A percentile compares a stretch with the other conserved stretches of the same genome.
These are phyloP conservation scores for Sycophila texana DNA, from an alignment of 2,888 invertebrate species.

Conservation along the genomic window DNA sequence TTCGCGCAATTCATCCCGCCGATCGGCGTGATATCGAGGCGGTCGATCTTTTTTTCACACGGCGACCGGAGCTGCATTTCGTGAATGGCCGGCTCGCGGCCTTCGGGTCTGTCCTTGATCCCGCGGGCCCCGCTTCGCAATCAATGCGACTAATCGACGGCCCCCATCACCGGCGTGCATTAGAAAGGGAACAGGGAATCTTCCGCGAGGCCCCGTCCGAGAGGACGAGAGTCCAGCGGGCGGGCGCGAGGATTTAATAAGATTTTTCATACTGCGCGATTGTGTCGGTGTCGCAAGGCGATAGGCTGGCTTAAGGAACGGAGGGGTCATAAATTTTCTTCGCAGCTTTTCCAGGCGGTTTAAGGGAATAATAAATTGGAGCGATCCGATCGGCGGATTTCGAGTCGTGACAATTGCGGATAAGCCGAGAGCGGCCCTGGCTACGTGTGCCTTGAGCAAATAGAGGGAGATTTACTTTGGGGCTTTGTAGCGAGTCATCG, in stretches of 20 bases:
- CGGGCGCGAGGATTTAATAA: background rate
- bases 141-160: background rate
- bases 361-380: background rate
- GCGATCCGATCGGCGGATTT: background rate
- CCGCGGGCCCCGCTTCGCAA: background rate
- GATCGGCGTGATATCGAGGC: no score
- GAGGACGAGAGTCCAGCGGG: no score
- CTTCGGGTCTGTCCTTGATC: conserved; percentile 38
- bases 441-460: background rate
- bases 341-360: background rate
- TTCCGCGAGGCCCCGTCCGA: background rate
- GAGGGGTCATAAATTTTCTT: background rate
- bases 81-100: conserved; percentile 9
- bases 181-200: conserved; percentile 24
- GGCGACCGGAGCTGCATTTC: background rate
- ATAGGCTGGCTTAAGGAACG: background rate
- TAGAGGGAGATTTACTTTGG: background rate
- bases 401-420: background rate
- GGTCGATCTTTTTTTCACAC: conserved; percentile 1
- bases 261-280: background rate
- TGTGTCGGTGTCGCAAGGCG: background rate
- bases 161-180: background rate
- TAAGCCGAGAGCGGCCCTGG: background rate
- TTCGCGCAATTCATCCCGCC: no score
- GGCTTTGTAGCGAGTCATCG: background rate